Base-by-base conservation (phyloP, 2,888 invertebrate genomes). In the Leucoma salicis region DNA sequence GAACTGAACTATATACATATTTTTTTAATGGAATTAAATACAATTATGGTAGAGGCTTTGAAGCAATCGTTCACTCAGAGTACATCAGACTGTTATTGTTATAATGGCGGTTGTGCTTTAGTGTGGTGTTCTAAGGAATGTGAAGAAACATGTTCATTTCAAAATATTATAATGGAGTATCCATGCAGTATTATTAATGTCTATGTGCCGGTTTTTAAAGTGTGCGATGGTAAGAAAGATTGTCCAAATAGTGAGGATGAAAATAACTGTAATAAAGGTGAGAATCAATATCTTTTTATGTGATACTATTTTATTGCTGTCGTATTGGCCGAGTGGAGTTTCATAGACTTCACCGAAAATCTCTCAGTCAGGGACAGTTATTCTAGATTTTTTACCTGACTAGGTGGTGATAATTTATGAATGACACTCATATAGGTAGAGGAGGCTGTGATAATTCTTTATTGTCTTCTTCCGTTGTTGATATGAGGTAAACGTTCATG, bases 201-300 rank as follows among this genome's bases (percentile, higher is more conserved):
- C 29, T 40, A 48, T 7, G 45, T 82, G 31, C 43, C 71, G 0
- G 34, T 78, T 14, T 66, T 74, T 16, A 47, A 50, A 3, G 46
- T 88, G 37, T 88, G 87, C 45, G 62, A 88, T 39, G 72, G 75
- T 63, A 43, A 21, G n/a, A n/a, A 33, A 1, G 68, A 84, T 50
- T 88, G 87, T 46, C 67, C 70, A 1, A 52, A 57, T 18, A 74
- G 67, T 21, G 78, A 81, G 28, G 87, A 88, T 32, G 87, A 87
- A 64, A 35, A 47, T 0, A 40, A 66, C 14, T 87, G 87, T 50
- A 61, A 47, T 14, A 64, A 57, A 59, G 81, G 85, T 78, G 63
- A 51, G 45, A 18, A 18, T 7, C 18, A 18, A 18, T 18, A 7
- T 18, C n/a, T n/a, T n/a, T n/a, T n/a, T n/a, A n/a, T n/a, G n/a